Evolutionary conservation across 2,797 vertebrate species (phyloP).

Genomic region (Paedocypris micromegethes): DNA sequence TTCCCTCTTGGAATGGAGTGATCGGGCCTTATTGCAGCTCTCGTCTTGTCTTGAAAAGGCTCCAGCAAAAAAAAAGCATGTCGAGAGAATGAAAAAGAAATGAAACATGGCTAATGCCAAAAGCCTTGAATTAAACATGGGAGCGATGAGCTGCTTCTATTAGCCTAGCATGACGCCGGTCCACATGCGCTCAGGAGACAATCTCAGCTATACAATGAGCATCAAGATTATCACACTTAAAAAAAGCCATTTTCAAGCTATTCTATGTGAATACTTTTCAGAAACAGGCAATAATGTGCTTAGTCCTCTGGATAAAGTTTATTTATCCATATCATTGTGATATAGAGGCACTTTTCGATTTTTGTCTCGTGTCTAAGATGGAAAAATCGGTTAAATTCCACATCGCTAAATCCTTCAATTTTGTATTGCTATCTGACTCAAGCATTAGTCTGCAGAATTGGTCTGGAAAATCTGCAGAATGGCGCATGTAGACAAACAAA

Average conservation of each 20-base stretch:
- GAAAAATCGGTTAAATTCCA: slow-evolving; percentile 1
- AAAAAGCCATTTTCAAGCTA: neutral
- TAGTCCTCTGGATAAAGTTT: too few species aligned
- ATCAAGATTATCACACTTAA: slow-evolving; percentile 8
- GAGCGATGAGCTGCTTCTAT: slow-evolving; percentile 38
- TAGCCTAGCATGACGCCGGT: slow-evolving; percentile 19
- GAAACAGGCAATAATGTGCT: too few species aligned
- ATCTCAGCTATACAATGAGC: slow-evolving; percentile 14
- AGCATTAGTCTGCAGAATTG: slow-evolving; percentile 36
- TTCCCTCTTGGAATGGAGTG: slow-evolving; percentile 1
- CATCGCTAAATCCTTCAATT: slow-evolving; percentile 25
- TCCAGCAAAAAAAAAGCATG: slow-evolving; percentile 16
- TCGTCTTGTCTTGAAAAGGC: slow-evolving; percentile 14
- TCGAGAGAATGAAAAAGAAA: slow-evolving; percentile 17
- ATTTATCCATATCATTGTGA: too few species aligned
- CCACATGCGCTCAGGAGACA: slow-evolving; percentile 10
- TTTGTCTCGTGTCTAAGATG: too few species aligned
- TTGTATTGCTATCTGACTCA: slow-evolving; percentile 15
- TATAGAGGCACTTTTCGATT: too few species aligned
- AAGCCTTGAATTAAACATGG: slow-evolving; percentile 41
- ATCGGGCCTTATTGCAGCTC: neutral
- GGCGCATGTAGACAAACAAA: neutral
- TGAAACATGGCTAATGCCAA: slow-evolving; percentile 35
- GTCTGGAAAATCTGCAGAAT: slow-evolving; percentile 27
- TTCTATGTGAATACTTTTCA: too few species aligned